A percentile compares a stretch with the other conserved stretches of the same genome.
Evolutionary conservation across 2,888 invertebrate genomes (phyloP).

Genomic region (Biston betularia): DNA sequence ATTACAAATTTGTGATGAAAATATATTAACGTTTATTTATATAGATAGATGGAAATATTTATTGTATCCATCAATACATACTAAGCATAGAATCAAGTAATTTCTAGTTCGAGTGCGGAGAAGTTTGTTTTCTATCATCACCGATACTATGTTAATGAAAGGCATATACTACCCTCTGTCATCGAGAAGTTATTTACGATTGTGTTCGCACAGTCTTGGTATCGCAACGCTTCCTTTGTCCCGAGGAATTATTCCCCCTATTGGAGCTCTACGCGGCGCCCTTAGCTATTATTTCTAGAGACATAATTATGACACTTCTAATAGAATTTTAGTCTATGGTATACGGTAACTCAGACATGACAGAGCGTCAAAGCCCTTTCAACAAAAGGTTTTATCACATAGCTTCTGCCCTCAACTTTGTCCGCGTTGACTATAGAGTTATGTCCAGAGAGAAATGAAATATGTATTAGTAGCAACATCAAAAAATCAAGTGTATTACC

Average conservation of each 20-base stretch:
- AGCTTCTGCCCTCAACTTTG: no score
- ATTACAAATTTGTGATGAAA: no score
- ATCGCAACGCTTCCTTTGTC: constrained; percentile 48
- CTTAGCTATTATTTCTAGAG: background rate
- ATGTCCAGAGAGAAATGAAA: no score
- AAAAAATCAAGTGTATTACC: no score
- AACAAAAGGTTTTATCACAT: background rate
- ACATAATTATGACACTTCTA: background rate
- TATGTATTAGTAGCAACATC: no score
- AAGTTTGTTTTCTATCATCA: background rate
- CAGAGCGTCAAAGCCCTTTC: background rate
- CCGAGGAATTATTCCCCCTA: constrained; percentile 29
- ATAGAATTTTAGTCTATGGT: background rate
- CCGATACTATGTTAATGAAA: constrained; percentile 10
- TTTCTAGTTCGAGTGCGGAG: no score
- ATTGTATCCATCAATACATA: no score
- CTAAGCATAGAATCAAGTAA: no score
- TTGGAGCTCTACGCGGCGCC: constrained; percentile 10
- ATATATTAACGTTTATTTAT: no score
- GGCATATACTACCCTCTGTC: constrained; percentile 58
- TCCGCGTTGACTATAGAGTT: no score
- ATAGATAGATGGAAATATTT: no score
- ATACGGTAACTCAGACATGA: background rate
- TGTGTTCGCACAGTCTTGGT: constrained; percentile 49
- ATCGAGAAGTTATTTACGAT: constrained; percentile 60